These are phyloP conservation scores for Micronycteris hirsuta DNA, from an alignment of 2,113 vertebrate species.

Conservation along the genomic window DNA sequence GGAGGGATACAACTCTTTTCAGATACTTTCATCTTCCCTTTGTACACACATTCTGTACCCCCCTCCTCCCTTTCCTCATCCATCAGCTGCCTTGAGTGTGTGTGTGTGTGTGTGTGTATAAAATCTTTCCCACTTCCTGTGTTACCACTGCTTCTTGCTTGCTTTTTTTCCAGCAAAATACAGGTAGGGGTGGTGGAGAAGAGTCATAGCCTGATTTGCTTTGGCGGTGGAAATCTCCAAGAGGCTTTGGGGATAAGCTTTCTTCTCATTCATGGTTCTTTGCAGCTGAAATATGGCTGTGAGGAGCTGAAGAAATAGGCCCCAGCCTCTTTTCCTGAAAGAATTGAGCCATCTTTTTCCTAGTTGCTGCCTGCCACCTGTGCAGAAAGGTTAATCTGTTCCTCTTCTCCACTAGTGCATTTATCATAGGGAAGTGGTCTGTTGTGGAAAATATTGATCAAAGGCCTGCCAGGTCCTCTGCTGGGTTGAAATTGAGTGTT, in stretches of 20 bases:
- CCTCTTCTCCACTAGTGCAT: conserved; percentile 78
- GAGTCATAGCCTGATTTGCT: neutral
- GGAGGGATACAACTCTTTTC: neutral
- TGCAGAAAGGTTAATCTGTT: conserved; percentile 82
- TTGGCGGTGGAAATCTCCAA: fast-evolving
- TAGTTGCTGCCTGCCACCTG: conserved; percentile 76
- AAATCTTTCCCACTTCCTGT: neutral
- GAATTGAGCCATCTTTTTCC: conserved; percentile 83
- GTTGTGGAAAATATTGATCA: conserved; percentile 84
- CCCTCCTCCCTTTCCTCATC: conserved; percentile 32
- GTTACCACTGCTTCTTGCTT: neutral
- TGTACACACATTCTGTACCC: neutral
- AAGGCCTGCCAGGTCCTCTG: conserved; percentile 75
- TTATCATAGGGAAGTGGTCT: conserved; percentile 83
- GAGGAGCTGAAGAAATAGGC: neutral
- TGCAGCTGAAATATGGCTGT: neutral
- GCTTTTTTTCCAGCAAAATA: neutral
- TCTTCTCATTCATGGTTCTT: conserved; percentile 31
- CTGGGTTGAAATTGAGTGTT: conserved; percentile 75
- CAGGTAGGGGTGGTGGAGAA: neutral
- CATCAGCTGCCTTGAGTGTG: conserved; percentile 59
- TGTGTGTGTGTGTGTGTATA: neutral
- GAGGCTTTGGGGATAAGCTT: neutral
- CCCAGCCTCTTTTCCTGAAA: conserved; percentile 31
- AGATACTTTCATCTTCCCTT: conserved; percentile 67